Evolutionary conservation across 1,140 invertebrate species (phyloP).

Genomic region (Drosophila pandora): DNA sequence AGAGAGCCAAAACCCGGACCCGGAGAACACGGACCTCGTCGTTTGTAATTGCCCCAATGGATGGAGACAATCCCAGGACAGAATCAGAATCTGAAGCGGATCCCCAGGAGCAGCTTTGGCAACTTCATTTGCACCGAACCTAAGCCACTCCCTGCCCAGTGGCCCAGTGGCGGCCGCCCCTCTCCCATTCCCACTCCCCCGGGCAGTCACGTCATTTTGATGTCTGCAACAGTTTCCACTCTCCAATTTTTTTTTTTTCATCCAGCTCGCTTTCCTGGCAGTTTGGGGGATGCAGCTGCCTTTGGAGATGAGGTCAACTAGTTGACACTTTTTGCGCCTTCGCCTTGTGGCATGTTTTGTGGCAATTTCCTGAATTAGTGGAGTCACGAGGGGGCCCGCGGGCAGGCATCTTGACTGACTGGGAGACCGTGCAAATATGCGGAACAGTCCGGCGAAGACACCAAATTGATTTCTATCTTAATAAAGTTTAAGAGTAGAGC

Average conservation of each 20-base stretch:
- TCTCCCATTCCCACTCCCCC: background rate
- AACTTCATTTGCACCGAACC: conserved; percentile 73
- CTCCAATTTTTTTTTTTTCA: conserved; percentile 12
- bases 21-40: conserved; percentile 20
- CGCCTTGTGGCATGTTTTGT: conserved; percentile 52
- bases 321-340: conserved; percentile 68
- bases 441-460: conserved; percentile 38
- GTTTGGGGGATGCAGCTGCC: conserved; percentile 59
- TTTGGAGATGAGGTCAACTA: conserved; percentile 71
- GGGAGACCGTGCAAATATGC: conserved; percentile 53
- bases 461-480: conserved; percentile 71
- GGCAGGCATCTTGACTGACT: conserved; percentile 31
- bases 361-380: conserved; percentile 71
- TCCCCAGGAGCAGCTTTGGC: conserved; percentile 63
- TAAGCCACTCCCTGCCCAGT: conserved; percentile 5
- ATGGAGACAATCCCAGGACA: conserved; percentile 41
- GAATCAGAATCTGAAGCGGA: conserved; percentile 35
- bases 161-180: background rate
- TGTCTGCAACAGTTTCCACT: conserved; percentile 45
- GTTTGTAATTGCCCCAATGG: conserved; percentile 67
- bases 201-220: conserved; percentile 47
- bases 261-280: conserved; percentile 21
- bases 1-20: conserved; percentile 26
- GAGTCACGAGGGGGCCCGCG: conserved; percentile 11
- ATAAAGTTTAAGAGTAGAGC: conserved; percentile 52